These are phyloP conservation scores for Drosophila cardini DNA, from an alignment of 1,140 invertebrate genomes.

Conservation along the genomic window DNA sequence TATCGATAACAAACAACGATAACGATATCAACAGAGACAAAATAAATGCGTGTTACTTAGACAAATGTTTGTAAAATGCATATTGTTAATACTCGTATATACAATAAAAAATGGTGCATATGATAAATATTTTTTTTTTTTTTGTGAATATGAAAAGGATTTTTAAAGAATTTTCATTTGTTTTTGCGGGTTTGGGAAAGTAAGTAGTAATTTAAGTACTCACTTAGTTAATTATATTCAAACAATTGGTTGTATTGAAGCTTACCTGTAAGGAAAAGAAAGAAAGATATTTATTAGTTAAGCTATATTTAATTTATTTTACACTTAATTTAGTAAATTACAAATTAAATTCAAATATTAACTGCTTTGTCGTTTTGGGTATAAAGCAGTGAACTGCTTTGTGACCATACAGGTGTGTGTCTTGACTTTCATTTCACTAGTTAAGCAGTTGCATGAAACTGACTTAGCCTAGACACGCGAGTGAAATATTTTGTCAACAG, in stretches of 20 bases:
- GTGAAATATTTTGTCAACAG: too few species aligned
- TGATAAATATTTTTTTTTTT: slow-evolving; percentile 1
- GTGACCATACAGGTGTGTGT: not conserved
- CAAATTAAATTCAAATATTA: too few species aligned
- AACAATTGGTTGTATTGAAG: not conserved
- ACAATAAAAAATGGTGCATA: slow-evolving; percentile 24
- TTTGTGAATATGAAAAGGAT: slow-evolving; percentile 20
- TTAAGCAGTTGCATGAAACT: too few species aligned
- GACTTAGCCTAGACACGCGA: too few species aligned
- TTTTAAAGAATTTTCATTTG: slow-evolving; percentile 11
- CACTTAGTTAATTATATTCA: slow-evolving; percentile 7
- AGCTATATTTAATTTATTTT: not conserved
- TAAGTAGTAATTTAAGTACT: slow-evolving; percentile 8
- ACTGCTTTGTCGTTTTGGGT: too few species aligned
- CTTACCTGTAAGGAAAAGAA: slow-evolving; percentile 4
- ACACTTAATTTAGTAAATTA: too few species aligned
- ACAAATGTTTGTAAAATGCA: slow-evolving; percentile 19
- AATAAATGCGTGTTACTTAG: slow-evolving; percentile 12
- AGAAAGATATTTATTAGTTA: not conserved
- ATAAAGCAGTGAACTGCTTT: not conserved
- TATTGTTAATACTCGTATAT: slow-evolving; percentile 21
- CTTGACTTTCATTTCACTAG: not conserved
- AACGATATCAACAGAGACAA: slow-evolving; percentile 19
- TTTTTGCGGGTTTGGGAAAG: slow-evolving; percentile 13
- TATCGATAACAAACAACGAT: slow-evolving; percentile 9